These are phyloP conservation scores for Omphaloscelis lunosa DNA, from an alignment of 2,888 invertebrate genomes.

Conservation along the genomic window DNA sequence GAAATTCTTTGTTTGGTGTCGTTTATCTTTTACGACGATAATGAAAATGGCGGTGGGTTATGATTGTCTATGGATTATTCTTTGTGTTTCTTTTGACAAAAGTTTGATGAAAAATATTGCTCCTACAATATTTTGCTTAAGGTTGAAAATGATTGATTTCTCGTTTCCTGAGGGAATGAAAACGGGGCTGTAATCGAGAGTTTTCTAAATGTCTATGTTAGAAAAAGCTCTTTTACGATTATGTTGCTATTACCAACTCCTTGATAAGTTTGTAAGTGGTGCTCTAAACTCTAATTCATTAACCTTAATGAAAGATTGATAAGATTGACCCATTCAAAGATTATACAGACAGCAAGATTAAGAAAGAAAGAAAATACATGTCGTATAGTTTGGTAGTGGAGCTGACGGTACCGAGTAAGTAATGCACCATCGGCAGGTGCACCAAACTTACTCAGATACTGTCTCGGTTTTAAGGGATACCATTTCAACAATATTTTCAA, in stretches of 20 bases:
- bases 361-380: no score
- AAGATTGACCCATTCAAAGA: no score
- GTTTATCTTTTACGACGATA: constrained; percentile 56
- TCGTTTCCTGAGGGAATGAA: neutral
- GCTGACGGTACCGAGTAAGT: no score
- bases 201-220: neutral
- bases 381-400: no score
- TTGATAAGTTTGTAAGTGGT: neutral
- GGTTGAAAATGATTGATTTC: constrained; percentile 22
- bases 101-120: constrained; percentile 19
- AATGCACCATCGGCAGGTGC: no score
- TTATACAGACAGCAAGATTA: no score
- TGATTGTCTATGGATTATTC: constrained; percentile 32
- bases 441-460: no score
- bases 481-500: constrained; percentile 22
- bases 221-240: neutral
- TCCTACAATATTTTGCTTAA: neutral
- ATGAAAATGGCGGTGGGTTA: constrained; percentile 48
- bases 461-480: no score
- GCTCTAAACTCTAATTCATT: neutral
- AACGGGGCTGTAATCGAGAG: neutral
- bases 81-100: constrained; percentile 29
- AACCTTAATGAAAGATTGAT: neutral
- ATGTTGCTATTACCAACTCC: no score
- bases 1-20: constrained; percentile 48